These are phyloP conservation scores for Rhipidura dahli DNA, from an alignment of 2,113 vertebrate species.

Conservation along the genomic window DNA sequence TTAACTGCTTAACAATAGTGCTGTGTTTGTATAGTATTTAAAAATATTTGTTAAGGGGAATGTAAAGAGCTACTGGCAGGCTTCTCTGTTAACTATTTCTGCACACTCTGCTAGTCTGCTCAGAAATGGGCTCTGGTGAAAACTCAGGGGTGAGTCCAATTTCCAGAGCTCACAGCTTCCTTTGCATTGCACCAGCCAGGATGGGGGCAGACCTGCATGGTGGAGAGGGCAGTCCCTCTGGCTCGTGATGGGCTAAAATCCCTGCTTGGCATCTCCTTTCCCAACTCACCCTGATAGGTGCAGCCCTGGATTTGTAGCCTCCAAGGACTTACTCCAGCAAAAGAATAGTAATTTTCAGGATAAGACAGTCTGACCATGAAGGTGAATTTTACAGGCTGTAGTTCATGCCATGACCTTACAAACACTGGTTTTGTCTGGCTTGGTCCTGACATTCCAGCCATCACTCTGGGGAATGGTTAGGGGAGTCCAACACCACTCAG, in stretches of 20 bases:
- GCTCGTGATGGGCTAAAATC: background rate
- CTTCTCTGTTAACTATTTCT: conserved; percentile 35
- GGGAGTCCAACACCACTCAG: background rate
- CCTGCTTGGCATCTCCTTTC: background rate
- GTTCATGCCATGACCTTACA: background rate
- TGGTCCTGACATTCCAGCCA: accelerated
- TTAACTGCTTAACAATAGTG: conserved; percentile 45
- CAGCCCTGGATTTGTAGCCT: background rate
- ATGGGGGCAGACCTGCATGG: background rate
- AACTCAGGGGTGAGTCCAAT: accelerated
- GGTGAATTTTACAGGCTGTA: background rate
- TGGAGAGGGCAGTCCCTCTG: background rate
- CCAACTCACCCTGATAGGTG: accelerated
- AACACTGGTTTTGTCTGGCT: background rate
- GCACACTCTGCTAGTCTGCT: background rate
- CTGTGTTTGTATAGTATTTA: conserved; percentile 26
- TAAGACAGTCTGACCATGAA: background rate
- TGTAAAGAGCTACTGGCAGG: conserved; percentile 33
- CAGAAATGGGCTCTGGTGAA: background rate
- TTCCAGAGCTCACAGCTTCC: background rate
- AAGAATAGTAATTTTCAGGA: background rate
- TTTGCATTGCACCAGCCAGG: background rate
- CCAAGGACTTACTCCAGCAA: background rate
- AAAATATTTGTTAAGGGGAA: conserved; percentile 29
- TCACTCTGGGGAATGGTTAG: background rate